A percentile compares a stretch with the other conserved stretches of the same genome.
Evolutionary conservation across 2,797 vertebrate genomes (phyloP).

Genomic region (Rhincodon typus): DNA sequence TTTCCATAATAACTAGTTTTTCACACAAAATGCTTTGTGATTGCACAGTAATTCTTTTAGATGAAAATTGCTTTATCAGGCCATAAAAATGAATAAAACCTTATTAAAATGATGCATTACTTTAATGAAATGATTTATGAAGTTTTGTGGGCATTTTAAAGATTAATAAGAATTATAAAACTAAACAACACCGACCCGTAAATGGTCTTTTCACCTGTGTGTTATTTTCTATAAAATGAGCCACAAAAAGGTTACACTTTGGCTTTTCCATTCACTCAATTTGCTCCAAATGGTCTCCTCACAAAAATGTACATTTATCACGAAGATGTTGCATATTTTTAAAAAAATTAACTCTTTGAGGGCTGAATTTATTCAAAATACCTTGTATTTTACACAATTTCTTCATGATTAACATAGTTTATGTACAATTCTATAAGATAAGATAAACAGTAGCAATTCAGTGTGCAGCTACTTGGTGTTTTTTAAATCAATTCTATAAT

Average conservation of each 20-base stretch:
- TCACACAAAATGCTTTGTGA: conserved; percentile 35
- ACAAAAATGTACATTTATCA: background rate
- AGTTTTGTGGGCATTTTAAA: conserved; percentile 34
- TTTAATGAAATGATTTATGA: conserved; percentile 36
- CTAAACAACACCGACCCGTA: background rate
- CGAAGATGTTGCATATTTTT: background rate
- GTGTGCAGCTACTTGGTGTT: background rate
- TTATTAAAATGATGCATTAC: conserved; percentile 33
- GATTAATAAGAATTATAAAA: conserved; percentile 34
- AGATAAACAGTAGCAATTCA: background rate
- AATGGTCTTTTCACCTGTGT: background rate
- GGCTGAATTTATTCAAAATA: background rate
- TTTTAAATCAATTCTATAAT: background rate
- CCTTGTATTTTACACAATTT: background rate
- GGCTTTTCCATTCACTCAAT: background rate
- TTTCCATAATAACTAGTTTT: conserved; percentile 38
- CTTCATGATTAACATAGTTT: background rate
- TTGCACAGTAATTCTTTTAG: conserved; percentile 36
- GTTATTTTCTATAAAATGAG: background rate
- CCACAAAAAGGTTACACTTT: background rate
- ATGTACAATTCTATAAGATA: background rate
- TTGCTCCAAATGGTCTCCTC: background rate
- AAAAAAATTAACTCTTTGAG: background rate
- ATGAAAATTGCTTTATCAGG: conserved; percentile 35
- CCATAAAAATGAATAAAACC: conserved; percentile 36